phyloP scores from a whole-genome alignment of 2,888 invertebrate genomes.

The Electrophaes corylata region DNA sequence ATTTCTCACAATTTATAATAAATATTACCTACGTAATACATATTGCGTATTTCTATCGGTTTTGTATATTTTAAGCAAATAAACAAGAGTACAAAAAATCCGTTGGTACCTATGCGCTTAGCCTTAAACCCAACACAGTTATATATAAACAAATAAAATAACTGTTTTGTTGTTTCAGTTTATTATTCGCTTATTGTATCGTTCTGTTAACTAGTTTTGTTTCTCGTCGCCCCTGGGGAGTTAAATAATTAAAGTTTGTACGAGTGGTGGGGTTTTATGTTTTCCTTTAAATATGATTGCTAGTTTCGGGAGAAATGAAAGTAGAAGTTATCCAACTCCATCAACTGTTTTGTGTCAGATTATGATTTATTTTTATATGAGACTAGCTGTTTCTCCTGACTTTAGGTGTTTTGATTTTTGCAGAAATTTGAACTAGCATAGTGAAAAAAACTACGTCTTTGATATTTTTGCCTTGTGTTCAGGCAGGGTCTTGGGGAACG shows the following conservation, averaged over 20 bases:
- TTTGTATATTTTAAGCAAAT: no score
- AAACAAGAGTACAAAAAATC: no score
- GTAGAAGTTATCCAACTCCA: no score
- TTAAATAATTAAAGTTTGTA: slow-evolving; percentile 39
- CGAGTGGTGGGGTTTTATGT: slow-evolving; percentile 29
- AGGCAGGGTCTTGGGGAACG: no score
- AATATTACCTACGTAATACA: no score
- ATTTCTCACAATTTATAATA: no score
- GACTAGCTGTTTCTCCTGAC: not conserved
- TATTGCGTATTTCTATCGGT: no score
- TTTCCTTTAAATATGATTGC: slow-evolving; percentile 30
- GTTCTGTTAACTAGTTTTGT: slow-evolving; percentile 65
- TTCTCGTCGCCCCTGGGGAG: slow-evolving; percentile 34
- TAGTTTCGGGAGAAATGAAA: slow-evolving; percentile 11
- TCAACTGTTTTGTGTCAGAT: slow-evolving; percentile 4
- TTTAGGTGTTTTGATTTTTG: not conserved
- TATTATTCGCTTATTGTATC: slow-evolving; percentile 75
- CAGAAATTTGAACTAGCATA: no score
- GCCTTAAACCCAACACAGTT: slow-evolving; percentile 21
- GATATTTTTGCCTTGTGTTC: no score
- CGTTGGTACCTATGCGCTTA: slow-evolving; percentile 4
- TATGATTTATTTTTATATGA: slow-evolving; percentile 19
- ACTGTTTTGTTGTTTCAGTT: slow-evolving; percentile 61
- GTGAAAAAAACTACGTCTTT: no score
- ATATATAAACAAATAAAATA: slow-evolving; percentile 18